Base-by-base conservation (phyloP, 2,888 invertebrate genomes). In the Hirtodrosophila alboralis region DNA sequence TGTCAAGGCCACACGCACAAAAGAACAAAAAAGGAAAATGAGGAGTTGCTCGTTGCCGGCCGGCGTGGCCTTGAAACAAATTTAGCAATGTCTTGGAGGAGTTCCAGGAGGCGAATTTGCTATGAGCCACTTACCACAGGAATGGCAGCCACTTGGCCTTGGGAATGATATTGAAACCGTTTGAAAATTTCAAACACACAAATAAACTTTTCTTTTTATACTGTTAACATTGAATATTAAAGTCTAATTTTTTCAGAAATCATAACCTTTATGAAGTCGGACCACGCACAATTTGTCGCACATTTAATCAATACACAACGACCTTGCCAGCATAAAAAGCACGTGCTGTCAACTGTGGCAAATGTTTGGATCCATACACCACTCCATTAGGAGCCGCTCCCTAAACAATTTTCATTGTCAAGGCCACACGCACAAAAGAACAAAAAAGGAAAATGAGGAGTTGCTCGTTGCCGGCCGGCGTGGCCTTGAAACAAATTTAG, bases 1-100 rank as follows among this genome's bases (percentile, higher is more conserved):
- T 80, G 78, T 51, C 78, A 79, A 79, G 79, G 83, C 61, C 79
- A 44, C 78, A 75, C 78, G 78, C 78, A 75, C 72, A 62, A 57
- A 61, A 56, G 40, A 12, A 36, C 3, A 40, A 23, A 60, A 37
- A 18, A 21, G 34, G 37, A 51, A 63, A 33, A 27, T 36, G 28
- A 10, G 41, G 34, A 27, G 33, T 41, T 14, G 44, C 47, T 14
- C 26, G 61, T 43, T 56, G 79, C 83, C 83, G 79, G 79, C 83
- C 79, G 79, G 79, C 67, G 28, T 60, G 76, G 40, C 79, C 79
- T 79, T 79, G 83, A 60, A 44, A 44, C 45, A 36, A 72, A 61
- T 38, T 56, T 23, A 56, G 58, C 37, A 30, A n/a, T n/a, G n/a
- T n/a, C n/a, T n/a, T n/a, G n/a, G n/a, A n/a, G n/a, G n/a, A n/a